phyloP scores from a whole-genome alignment of 1,140 invertebrate genomes.

The Eumeta japonica region DNA sequence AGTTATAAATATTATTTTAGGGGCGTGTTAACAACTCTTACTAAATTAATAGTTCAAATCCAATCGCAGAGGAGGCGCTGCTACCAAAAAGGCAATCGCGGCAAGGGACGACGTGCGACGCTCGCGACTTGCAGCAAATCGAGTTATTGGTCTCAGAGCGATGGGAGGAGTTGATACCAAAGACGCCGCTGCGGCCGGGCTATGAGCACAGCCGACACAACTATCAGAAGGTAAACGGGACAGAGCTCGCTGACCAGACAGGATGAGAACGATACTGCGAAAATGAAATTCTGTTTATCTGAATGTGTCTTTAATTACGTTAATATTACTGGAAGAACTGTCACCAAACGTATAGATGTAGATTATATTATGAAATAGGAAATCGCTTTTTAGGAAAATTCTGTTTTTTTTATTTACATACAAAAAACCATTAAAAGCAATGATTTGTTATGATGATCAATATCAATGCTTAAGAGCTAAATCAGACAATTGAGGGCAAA shows the following conservation, averaged over 20 bases:
- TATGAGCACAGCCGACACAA: constrained; percentile 62
- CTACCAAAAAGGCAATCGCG: constrained; percentile 47
- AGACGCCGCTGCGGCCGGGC: constrained; percentile 57
- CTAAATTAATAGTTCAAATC: constrained; percentile 9
- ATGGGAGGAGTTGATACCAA: constrained; percentile 62
- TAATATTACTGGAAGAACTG: no score
- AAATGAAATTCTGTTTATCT: no score
- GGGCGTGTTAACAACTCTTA: background rate
- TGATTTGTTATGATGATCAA: no score
- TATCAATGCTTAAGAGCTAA: no score
- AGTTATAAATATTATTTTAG: no score
- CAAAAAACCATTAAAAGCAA: no score
- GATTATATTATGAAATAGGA: no score
- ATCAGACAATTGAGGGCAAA: no score
- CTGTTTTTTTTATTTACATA: constrained; percentile 8
- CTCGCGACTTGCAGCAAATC: constrained; percentile 50
- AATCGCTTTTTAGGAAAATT: no score
- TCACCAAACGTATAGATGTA: no score
- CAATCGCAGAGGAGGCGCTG: constrained; percentile 50
- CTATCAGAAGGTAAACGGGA: constrained; percentile 54
- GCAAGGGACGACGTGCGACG: constrained; percentile 57
- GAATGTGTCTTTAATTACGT: background rate
- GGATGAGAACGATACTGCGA: no score
- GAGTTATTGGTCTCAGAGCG: constrained; percentile 53
- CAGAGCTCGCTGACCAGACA: background rate